Evolutionary conservation across 2,113 vertebrate species (phyloP), one percentile per base, ranked within the genome.

Genomic region (Podocnemis expansa): DNA sequence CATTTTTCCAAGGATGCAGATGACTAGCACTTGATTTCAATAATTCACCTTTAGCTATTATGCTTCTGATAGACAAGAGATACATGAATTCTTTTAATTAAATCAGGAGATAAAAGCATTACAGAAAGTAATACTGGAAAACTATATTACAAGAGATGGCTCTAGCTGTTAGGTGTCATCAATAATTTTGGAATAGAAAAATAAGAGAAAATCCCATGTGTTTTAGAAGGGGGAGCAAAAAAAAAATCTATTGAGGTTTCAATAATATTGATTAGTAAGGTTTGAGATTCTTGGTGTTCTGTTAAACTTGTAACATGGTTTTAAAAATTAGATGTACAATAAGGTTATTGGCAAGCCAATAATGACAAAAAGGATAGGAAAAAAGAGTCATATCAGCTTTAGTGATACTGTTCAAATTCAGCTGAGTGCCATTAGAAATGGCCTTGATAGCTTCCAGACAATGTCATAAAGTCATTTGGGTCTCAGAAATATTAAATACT

Each of bases 361-460:
- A 63, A 84, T 93, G 27, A 80, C 38, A 55, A 70, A 95, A 91
- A 21, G 2, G 89, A 5, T 45, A 75, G 82, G 80, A 41, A 85
- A 52, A 90, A 25, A 75, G 2, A 29, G 63, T 1, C 29, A 4
- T 43, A 78, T 51, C 24, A 78, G 24, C 24, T 6, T 8, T 41
- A 54, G 5, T 38, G 51, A 58, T 19, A 0, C 38, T 83, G 75
- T 84, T 34, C 14, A 22, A 89, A 55, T 88, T 89, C 5, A 13
- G 12, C 1, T 70, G 11, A 27, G 2, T 80, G 56, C 1, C 12
- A 13, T 78, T 85, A 84, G 3, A 78, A 14, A 2, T 87, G 11
- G 78, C 10, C 3, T 45, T 11, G 47, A 92, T 93, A 89, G 10
- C 5, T 63, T 93, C 45, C n/a, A 87, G 84, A 84, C 89, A 89